Percentiles rank a stretch among this genome's conserved stretches.
phyloP scores from a whole-genome alignment of 2,888 invertebrate genomes.

The Macrophya annulata region DNA sequence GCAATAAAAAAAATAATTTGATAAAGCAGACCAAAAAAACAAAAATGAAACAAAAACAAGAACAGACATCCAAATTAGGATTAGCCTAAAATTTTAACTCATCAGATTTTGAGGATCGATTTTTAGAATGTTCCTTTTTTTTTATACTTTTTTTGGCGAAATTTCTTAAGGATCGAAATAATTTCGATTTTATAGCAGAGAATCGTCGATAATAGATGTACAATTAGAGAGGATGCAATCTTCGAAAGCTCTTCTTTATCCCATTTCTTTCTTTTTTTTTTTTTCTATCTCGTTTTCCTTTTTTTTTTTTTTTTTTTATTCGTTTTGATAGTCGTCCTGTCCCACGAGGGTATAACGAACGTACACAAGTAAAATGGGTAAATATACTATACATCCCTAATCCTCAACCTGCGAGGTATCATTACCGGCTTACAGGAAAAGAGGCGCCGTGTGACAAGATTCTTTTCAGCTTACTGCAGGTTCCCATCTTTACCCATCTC shows the following conservation, averaged over 20 bases:
- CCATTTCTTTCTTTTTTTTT: neutral
- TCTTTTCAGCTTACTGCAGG: slow-evolving; percentile 37
- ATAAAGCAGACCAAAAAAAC: neutral
- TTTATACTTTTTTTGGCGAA: neutral
- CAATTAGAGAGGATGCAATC: neutral
- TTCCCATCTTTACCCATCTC: slow-evolving; percentile 43
- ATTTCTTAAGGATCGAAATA: neutral
- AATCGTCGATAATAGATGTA: neutral
- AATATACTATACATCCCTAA: slow-evolving; percentile 60
- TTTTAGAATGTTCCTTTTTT: neutral
- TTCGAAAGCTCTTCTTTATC: neutral
- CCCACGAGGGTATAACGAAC: neutral
- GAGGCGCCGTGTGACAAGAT: slow-evolving; percentile 54
- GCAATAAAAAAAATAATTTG: neutral
- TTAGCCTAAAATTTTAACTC: neutral
- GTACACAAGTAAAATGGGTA: neutral
- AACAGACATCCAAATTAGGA: neutral
- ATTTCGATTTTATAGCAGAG: neutral
- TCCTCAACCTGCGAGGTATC: slow-evolving; percentile 65
- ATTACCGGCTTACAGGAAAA: slow-evolving; percentile 65
- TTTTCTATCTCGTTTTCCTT: neutral
- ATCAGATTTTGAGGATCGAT: neutral
- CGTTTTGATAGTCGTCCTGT: neutral
- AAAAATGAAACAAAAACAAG: too few species aligned
- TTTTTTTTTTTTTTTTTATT: neutral